Evolutionary conservation across 1,140 invertebrate genomes (phyloP), one percentile per base, ranked within the genome.

Genomic region (Macrocentrus cingulum): DNA sequence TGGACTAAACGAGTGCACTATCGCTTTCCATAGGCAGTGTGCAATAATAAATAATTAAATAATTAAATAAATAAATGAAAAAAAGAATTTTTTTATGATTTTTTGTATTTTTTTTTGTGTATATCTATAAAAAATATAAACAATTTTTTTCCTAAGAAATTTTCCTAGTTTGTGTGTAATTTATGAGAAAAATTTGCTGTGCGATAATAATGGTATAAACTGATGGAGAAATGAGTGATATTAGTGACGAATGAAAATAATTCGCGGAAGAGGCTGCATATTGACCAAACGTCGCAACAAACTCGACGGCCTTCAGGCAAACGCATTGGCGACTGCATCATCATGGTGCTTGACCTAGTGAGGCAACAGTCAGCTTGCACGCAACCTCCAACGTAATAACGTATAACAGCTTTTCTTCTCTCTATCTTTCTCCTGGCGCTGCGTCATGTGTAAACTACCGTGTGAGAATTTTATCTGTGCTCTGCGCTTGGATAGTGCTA

Each of bases 301-400:
- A 39, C 7, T 22, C 25, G 16, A 32, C 23, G 44, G 44, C 42
- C 53, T 56, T 56, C 42, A 29, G 25, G n/a, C n/a, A n/a, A n/a
- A n/a, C n/a, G n/a, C n/a, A n/a, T n/a, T 53, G 52, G 23, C 44
- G 19, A 51, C 44, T 39, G 44, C 54, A 51, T 39, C 49, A 39
- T 41, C 15, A 22, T 49, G 25, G 25, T 29, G 25, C 49, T 56
- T 56, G 54, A 56, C 54, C 54, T 49, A 56, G 54, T 56, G 54
- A 56, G 22, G 53, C 22, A 56, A 56, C 53, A 56, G 54, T 56
- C 44, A 16, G 3, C 29, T 37, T 37, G 19, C 54, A 56, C 54
- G 54, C 54, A 56, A 56, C 34, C 53, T 7, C 34, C 37, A 44
- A 56, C 44, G 54, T 56, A 56, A 56, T 56, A 48, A 56, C 45